Evolutionary conservation across 2,113 vertebrate species (phyloP), one percentile per base, ranked within the genome.

Genomic region (Globicephala melas): DNA sequence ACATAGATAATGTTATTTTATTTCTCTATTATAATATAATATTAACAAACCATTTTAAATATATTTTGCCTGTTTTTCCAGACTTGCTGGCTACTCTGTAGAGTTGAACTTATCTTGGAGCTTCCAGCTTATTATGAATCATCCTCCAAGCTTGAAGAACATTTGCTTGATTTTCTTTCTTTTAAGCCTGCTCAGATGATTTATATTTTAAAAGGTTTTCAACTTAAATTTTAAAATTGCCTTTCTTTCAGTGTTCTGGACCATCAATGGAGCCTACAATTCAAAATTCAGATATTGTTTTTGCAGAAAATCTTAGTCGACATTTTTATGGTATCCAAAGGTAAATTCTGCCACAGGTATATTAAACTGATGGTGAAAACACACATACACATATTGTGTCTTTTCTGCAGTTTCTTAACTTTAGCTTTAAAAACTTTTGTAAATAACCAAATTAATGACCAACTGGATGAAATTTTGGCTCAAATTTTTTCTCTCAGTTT

Each of bases 211-310:
- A 89, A 87, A 89, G 4, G 3, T 83, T 87, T 95, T 94, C 31
- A 77, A 93, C 18, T 90, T 55, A 94, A 47, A 60, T 97, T 90
- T 53, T 9, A 90, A 89, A 96, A 95, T 90, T 85, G 65, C 33
- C 62, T 97, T 36, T 98, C 65, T 95, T 98, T 96, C 94, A 98
- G 99, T 99, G 99, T 98, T 99, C 99, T 94, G 99, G 99, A 98
- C 99, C 99, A 84, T 99, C 99, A 85, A 99, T 99, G 99, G 99
- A 99, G 96, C 99, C 99, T 93, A 99, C 99, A 74, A 99, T 99
- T 98, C 98, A 99, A 79, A 99, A 98, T 98, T 99, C 99, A 95
- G 99, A 99, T 94, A 97, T 99, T 97, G 99, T 99, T 85, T 99
- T 99, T 98, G 99, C 99, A 85, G 99, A 99, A 98, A 99, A 99